Percentiles rank a stretch among this genome's conserved stretches.
phyloP scores from a whole-genome alignment of 2,888 invertebrate species.

The Netelia virgata region DNA sequence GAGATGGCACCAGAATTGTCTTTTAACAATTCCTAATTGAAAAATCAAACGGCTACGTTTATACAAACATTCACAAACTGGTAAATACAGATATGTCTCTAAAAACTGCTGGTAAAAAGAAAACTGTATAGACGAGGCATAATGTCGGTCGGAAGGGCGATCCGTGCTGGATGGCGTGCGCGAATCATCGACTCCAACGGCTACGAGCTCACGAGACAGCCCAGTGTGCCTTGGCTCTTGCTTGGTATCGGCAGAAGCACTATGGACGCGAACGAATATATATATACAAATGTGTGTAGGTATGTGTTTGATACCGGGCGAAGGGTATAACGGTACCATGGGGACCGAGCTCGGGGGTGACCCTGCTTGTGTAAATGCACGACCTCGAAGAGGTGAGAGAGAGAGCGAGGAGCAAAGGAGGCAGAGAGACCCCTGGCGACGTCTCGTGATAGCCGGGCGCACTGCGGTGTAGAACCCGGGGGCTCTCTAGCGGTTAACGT shows the following conservation, averaged over 20 bases:
- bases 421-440: constrained; percentile 57
- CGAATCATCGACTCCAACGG: constrained; percentile 4
- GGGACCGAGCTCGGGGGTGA: constrained; percentile 78
- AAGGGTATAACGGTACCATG: constrained; percentile 79
- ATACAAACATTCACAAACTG: too few species aligned
- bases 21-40: too few species aligned
- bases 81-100: too few species aligned
- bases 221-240: background rate
- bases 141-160: too few species aligned
- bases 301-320: constrained; percentile 75
- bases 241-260: background rate
- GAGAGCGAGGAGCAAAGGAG: constrained; percentile 69
- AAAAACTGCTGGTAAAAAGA: too few species aligned
- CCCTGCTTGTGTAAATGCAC: constrained; percentile 83
- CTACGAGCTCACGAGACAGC: constrained; percentile 21
- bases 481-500: constrained; percentile 65
- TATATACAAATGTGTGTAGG: constrained; percentile 62
- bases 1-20: too few species aligned
- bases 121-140: too few species aligned
- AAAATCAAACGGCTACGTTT: too few species aligned
- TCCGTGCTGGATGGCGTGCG: too few species aligned
- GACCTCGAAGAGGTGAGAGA: constrained; percentile 75
- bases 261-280: background rate
- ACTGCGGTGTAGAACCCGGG: constrained; percentile 68
- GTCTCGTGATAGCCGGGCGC: constrained; percentile 48